These are phyloP conservation scores for Cranoglanis bouderius DNA, from an alignment of 2,113 vertebrate genomes.

Conservation along the genomic window DNA sequence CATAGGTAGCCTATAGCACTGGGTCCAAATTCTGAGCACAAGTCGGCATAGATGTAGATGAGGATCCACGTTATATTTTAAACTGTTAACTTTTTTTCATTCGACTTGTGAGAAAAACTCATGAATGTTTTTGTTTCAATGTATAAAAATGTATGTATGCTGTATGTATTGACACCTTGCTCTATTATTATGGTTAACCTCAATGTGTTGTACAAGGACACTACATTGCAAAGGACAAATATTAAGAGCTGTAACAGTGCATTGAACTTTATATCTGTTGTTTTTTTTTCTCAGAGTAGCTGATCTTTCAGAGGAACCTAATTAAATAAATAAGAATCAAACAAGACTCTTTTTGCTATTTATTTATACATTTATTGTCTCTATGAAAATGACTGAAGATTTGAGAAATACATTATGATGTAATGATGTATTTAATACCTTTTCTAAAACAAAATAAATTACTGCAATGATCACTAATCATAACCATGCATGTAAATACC, in stretches of 20 bases:
- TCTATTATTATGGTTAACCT: conserved; percentile 66
- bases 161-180: conserved; percentile 54
- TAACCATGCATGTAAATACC: not conserved
- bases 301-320: not conserved
- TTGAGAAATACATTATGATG: not conserved
- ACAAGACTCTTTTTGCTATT: not conserved
- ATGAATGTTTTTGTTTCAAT: conserved; percentile 11
- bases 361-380: not conserved
- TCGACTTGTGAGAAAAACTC: conserved; percentile 50
- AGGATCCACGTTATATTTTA: conserved; percentile 10
- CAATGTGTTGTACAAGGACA: conserved; percentile 51
- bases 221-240: not conserved
- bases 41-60: no score
- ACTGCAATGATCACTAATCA: not conserved
- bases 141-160: conserved; percentile 1
- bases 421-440: not conserved
- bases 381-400: not conserved
- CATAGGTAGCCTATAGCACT: not conserved
- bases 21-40: not conserved
- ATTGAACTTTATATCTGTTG: not conserved
- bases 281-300: not conserved
- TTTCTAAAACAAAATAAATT: not conserved
- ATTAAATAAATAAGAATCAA: not conserved
- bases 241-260: not conserved
- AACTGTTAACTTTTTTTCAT: conserved; percentile 26